A percentile compares a stretch with the other conserved stretches of the same genome.
Conservation (phyloP, 1,140 invertebrate species). For the Amyelois transitella region DNA sequence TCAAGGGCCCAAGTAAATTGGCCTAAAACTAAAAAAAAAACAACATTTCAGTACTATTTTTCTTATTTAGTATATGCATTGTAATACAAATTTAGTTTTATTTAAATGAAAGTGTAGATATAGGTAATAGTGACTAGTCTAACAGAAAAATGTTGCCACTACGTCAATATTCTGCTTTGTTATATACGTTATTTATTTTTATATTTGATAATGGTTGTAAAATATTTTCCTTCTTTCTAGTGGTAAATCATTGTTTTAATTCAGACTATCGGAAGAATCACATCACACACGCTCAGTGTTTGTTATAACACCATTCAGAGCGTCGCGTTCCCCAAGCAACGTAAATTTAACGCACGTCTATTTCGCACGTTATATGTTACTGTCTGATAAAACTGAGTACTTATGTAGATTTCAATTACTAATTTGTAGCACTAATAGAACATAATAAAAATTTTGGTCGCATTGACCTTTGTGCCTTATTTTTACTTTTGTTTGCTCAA, state of each 20-base stretch:
- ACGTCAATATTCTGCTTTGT: constrained; percentile 68
- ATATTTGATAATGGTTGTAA: constrained; percentile 59
- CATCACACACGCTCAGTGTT: background rate
- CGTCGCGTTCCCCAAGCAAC: no score
- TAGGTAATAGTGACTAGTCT: constrained; percentile 69
- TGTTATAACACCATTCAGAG: background rate
- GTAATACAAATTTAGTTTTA: constrained; percentile 27
- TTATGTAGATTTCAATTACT: constrained; percentile 14
- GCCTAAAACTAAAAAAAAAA: constrained; percentile 26
- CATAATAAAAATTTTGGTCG: constrained; percentile 30
- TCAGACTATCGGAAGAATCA: constrained; percentile 43
- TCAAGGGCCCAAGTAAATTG: constrained; percentile 19
- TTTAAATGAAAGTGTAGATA: constrained; percentile 49
- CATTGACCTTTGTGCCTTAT: constrained; percentile 58
- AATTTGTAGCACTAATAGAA: constrained; percentile 15
- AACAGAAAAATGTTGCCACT: constrained; percentile 68
- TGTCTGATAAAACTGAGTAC: constrained; percentile 17
- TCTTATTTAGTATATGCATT: constrained; percentile 33
- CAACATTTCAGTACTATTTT: constrained; percentile 11
- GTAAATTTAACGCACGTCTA: constrained; percentile 15
- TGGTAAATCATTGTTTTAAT: constrained; percentile 36
- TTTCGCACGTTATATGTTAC: constrained; percentile 16
- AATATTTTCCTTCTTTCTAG: constrained; percentile 45
- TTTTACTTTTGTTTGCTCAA: constrained; percentile 58
- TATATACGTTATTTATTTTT: constrained; percentile 71